Evolutionary conservation across 1,140 invertebrate genomes (phyloP).

Genomic region (Pachyrhynchus sulphureomaculatus): DNA sequence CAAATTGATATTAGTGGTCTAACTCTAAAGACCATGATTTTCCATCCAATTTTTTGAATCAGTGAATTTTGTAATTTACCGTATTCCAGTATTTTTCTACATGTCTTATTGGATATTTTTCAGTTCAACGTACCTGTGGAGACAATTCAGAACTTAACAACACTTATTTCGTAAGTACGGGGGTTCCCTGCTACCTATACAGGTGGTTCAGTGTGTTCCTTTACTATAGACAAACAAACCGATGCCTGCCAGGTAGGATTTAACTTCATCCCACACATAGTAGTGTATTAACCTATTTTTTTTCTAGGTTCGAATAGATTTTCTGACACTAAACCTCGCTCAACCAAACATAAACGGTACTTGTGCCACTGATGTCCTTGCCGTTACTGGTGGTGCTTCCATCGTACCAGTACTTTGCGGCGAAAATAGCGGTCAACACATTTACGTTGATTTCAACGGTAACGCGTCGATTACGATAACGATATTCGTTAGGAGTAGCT

Average conservation of each 20-base stretch:
- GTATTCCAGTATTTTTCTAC: too few relatives aligned
- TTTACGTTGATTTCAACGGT: conserved; percentile 76
- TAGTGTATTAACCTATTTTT: background rate
- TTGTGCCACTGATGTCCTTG: conserved; percentile 70
- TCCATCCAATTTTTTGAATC: too few relatives aligned
- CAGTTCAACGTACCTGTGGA: conserved; percentile 70
- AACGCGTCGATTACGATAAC: conserved; percentile 66
- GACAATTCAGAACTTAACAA: conserved; percentile 70
- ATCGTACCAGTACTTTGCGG: conserved; percentile 75
- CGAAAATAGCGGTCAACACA: conserved; percentile 77
- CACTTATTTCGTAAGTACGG: conserved; percentile 78
- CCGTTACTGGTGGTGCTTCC: conserved; percentile 66
- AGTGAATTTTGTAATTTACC: too few relatives aligned
- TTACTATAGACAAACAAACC: conserved; percentile 66
- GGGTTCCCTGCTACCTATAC: conserved; percentile 67
- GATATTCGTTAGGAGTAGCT: conserved; percentile 63
- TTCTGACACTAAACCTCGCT: conserved; percentile 70
- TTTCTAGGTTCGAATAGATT: conserved; percentile 74
- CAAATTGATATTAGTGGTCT: too few relatives aligned
- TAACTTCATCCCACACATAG: background rate
- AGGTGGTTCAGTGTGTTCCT: conserved; percentile 65
- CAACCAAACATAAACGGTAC: conserved; percentile 72
- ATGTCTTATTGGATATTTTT: too few relatives aligned
- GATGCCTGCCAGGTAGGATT: conserved; percentile 71
- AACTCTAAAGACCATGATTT: too few relatives aligned